These are phyloP conservation scores for Hemibates koningsi DNA, from an alignment of 2,113 vertebrate species.

Conservation along the genomic window DNA sequence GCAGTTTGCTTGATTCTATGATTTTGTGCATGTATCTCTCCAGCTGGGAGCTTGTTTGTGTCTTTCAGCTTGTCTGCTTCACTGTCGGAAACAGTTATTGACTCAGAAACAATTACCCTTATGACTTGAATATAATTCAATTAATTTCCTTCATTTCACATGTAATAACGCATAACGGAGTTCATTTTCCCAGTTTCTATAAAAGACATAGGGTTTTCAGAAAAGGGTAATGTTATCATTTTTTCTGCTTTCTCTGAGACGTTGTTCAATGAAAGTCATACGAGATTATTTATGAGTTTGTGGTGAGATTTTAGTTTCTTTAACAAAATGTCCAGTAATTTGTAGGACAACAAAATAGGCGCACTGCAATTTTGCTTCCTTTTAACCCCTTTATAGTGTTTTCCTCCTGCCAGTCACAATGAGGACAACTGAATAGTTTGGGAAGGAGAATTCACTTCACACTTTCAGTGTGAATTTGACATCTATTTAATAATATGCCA, in stretches of 20 bases:
- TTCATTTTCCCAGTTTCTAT: constrained; percentile 10
- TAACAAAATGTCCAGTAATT: constrained; percentile 33
- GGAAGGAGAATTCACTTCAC: background rate
- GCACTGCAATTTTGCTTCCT: background rate
- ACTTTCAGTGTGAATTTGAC: constrained; percentile 25
- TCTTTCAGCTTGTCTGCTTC: constrained; percentile 55
- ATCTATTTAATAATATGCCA: constrained; percentile 17
- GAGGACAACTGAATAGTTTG: constrained; percentile 14
- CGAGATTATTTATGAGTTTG: constrained; percentile 46
- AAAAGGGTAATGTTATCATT: background rate
- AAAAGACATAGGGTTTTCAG: constrained; percentile 22
- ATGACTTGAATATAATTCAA: constrained; percentile 73
- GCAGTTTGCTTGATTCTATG: constrained; percentile 44
- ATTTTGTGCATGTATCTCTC: constrained; percentile 43
- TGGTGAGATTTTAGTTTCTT: constrained; percentile 21
- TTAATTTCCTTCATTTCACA: constrained; percentile 74
- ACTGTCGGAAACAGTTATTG: constrained; percentile 59
- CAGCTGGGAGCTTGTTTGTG: constrained; percentile 65
- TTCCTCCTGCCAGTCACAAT: constrained; percentile 20
- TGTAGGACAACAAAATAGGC: constrained; percentile 5
- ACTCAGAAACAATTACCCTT: constrained; percentile 75
- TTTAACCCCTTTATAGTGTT: background rate
- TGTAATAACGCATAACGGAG: constrained; percentile 65
- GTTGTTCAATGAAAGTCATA: constrained; percentile 33
- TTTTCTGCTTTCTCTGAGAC: constrained; percentile 20